These are phyloP conservation scores for Eulithis testata DNA, from an alignment of 2,888 invertebrate species.

Conservation along the genomic window DNA sequence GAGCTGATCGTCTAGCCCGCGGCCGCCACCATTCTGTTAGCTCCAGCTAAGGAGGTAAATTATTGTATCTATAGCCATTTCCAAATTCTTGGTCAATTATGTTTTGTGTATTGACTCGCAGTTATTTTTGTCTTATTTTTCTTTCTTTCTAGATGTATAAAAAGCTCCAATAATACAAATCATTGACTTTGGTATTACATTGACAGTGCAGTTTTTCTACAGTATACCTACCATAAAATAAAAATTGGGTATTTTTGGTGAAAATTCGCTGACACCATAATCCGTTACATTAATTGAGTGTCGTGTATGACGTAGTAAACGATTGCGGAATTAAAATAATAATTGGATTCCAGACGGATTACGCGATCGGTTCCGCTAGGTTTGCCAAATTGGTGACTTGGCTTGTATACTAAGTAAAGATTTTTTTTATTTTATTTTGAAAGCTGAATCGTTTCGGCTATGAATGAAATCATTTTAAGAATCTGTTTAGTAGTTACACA, in stretches of 20 bases:
- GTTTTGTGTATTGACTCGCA: no score
- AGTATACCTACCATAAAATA: neutral
- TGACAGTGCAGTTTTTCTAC: neutral
- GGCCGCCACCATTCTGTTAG: slow-evolving; percentile 29
- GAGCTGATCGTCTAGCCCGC: slow-evolving; percentile 35
- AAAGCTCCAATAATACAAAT: no score
- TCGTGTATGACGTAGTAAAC: slow-evolving; percentile 37
- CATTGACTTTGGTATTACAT: neutral
- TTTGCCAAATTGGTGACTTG: slow-evolving; percentile 13
- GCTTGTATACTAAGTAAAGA: neutral
- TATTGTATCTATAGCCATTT: neutral
- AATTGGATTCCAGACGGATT: slow-evolving; percentile 45
- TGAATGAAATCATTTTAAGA: no score
- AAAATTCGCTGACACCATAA: slow-evolving; percentile 46
- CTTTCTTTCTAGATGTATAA: no score
- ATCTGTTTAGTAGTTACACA: no score
- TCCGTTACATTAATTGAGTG: slow-evolving; percentile 53
- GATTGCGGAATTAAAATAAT: slow-evolving; percentile 49
- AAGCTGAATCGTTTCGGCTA: no score
- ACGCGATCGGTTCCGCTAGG: slow-evolving; percentile 14
- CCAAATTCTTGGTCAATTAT: slow-evolving; percentile 2
- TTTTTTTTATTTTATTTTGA: neutral
- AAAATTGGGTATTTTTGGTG: slow-evolving; percentile 38
- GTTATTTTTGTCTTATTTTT: no score
- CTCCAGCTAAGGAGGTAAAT: slow-evolving; percentile 11